Base-by-base conservation (phyloP, 2,888 invertebrate species). In the Athalia cordata region DNA sequence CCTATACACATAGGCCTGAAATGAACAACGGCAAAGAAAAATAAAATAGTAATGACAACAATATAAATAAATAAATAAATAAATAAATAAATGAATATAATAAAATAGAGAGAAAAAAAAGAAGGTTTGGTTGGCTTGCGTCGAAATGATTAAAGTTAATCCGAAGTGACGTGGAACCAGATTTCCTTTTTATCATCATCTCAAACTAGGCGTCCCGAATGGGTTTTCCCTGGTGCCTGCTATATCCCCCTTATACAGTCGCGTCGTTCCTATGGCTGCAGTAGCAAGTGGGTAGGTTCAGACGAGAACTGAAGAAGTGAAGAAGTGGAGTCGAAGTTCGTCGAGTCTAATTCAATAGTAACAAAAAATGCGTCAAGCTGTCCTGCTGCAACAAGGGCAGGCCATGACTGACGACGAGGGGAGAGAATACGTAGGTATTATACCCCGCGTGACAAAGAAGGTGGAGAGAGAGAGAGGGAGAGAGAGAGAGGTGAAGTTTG, bases 331-430 rank as follows among this genome's bases (percentile, higher is more conserved):
- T 45, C 9, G 72, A 72, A 57, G 59, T 59, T 47, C 47, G 43
- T 59, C 59, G 59, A 52, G 55, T 55, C 72, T 57, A 72, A 72
- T 72, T 72, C 72, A 59, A 72, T 57, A 45, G 72, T 6, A 59
- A 72, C 45, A 72, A 59, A 68, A 68, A 68, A 55, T 29, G 11
- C 52, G 68, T 68, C 68, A 68, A 68, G 68, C 68, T 55, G 68
- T 68, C 52, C 66, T 49, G 13, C 15, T 9, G 13, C 47, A 47
- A 67, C 5, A 6, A 50, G 67, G 67, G 49, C 15, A n/a, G 49
- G 67, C 49, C 49, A 67, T 67, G 67, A 50, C 67, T 67, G 67
- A 50, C 29, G 29, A 29, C 67, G 50, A 67, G 67, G 67, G 67
- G 50, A 11, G 50, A 67, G 49, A 50, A 67, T 65, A 13, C 47